phyloP scores from a whole-genome alignment of 2,797 vertebrate genomes.

The Eupleurogrammus muticus region DNA sequence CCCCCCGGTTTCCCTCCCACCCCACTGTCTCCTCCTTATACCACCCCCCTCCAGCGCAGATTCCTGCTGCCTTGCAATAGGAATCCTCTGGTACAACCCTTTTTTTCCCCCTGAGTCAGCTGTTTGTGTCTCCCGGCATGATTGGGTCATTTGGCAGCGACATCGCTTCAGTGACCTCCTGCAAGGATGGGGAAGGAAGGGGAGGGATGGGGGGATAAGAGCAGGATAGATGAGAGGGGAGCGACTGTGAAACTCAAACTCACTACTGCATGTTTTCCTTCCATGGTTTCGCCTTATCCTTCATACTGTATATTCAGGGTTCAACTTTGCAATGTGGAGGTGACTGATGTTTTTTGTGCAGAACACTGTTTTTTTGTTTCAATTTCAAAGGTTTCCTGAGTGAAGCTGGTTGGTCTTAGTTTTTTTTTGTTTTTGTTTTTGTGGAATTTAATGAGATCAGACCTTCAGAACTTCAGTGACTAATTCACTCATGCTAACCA shows the following conservation, averaged over 20 bases:
- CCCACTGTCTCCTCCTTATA: constrained; percentile 61
- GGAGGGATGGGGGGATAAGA: constrained; percentile 51
- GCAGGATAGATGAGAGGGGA: constrained; percentile 60
- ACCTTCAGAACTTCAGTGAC: not conserved
- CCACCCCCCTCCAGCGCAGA: constrained; percentile 58
- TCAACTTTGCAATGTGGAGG: constrained; percentile 24
- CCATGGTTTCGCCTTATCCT: constrained; percentile 37
- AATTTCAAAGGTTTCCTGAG: constrained; percentile 15
- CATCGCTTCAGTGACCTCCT: constrained; percentile 78
- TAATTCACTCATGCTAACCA: constrained; percentile 15
- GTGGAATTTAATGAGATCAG: constrained; percentile 29
- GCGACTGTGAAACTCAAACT: constrained; percentile 57
- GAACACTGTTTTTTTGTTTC: constrained; percentile 13
- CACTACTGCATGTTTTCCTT: constrained; percentile 49
- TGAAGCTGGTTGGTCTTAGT: constrained; percentile 25
- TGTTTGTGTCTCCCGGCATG: constrained; percentile 80
- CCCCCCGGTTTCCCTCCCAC: constrained; percentile 56
- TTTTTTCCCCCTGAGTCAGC: constrained; percentile 83
- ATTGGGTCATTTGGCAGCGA: constrained; percentile 84
- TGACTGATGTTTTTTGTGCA: constrained; percentile 32
- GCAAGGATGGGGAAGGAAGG: constrained; percentile 74
- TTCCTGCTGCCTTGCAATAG: constrained; percentile 75
- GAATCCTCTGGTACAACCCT: constrained; percentile 75
- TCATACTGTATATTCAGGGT: constrained; percentile 27
- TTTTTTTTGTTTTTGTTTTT: constrained; percentile 7